Conservation (phyloP, 2,113 vertebrate genomes). For the Silurus meridionalis region DNA sequence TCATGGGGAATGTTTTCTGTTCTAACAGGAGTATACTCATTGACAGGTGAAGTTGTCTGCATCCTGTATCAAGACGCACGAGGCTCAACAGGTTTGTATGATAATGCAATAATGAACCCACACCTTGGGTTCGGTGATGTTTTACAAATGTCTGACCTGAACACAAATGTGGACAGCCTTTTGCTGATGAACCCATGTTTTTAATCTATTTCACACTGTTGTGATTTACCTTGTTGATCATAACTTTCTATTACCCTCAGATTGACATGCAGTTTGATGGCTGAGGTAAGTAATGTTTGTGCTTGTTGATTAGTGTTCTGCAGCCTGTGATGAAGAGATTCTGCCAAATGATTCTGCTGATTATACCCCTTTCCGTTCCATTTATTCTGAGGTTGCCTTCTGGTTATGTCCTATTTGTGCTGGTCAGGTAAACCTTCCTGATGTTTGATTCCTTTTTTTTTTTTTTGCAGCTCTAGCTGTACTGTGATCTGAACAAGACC, state of each 20-base stretch:
- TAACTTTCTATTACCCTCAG: fast-evolving
- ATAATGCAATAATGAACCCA: neutral
- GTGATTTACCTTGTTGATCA: neutral
- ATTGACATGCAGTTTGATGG: neutral
- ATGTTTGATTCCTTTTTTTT: too few relatives aligned
- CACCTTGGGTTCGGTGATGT: constrained; percentile 65
- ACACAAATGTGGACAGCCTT: constrained; percentile 64
- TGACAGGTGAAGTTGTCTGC: neutral
- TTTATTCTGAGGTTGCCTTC: constrained; percentile 65
- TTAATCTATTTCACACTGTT: fast-evolving
- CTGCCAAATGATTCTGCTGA: constrained; percentile 78
- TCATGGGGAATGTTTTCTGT: neutral
- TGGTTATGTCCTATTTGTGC: too few relatives aligned
- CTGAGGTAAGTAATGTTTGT: neutral
- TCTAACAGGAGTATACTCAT: constrained; percentile 39
- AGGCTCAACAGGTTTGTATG: neutral
- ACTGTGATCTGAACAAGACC: too few relatives aligned
- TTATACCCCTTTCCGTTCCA: constrained; percentile 77
- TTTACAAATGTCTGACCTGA: constrained; percentile 79
- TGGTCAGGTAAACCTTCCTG: neutral
- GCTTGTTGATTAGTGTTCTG: neutral
- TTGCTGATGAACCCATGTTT: constrained; percentile 63
- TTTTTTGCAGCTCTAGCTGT: too few relatives aligned
- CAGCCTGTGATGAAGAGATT: constrained; percentile 72
- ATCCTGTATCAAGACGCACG: neutral